These are phyloP conservation scores for Asobara japonica DNA, from an alignment of 1,140 invertebrate species.

Conservation along the genomic window DNA sequence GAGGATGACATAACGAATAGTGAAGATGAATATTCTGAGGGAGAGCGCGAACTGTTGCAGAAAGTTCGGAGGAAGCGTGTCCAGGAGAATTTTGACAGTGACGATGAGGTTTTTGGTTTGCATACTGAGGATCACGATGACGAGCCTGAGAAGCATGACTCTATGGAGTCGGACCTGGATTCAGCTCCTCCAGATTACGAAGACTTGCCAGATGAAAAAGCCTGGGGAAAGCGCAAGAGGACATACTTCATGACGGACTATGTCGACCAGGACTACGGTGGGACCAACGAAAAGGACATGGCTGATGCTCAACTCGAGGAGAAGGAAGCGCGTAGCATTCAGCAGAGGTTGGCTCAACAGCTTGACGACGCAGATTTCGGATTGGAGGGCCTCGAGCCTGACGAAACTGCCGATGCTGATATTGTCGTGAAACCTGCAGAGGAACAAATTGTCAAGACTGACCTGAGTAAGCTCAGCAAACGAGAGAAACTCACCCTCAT, in stretches of 20 bases:
- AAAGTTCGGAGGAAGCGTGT: slow-evolving; percentile 69
- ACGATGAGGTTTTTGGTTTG: slow-evolving; percentile 74
- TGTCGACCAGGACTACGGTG: slow-evolving; percentile 86
- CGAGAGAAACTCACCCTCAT: slow-evolving; percentile 80
- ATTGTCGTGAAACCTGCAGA: too few relatives aligned
- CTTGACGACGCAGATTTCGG: slow-evolving; percentile 84
- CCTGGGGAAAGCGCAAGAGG: slow-evolving; percentile 85
- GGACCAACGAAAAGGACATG: slow-evolving; percentile 72
- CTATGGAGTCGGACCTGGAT: slow-evolving; percentile 66
- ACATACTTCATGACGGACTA: slow-evolving; percentile 88
- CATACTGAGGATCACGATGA: too few relatives aligned
- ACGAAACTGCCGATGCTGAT: slow-evolving; percentile 52
- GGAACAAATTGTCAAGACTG: slow-evolving; percentile 73
- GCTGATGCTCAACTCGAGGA: slow-evolving; percentile 83
- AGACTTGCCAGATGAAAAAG: slow-evolving; percentile 79
- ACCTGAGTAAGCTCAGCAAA: slow-evolving; percentile 79
- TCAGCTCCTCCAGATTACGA: slow-evolving; percentile 62
- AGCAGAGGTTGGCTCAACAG: slow-evolving; percentile 80
- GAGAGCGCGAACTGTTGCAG: slow-evolving; percentile 72
- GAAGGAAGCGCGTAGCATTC: slow-evolving; percentile 84
- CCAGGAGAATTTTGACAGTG: slow-evolving; percentile 69
- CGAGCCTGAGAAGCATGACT: slow-evolving; percentile 48
- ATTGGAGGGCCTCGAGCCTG: slow-evolving; percentile 68
- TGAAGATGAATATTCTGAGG: slow-evolving; percentile 75
- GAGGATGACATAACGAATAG: slow-evolving; percentile 73